Evolutionary conservation across 1,140 invertebrate species (phyloP), one percentile per base, ranked within the genome.

Genomic region (Pinna nobilis): DNA sequence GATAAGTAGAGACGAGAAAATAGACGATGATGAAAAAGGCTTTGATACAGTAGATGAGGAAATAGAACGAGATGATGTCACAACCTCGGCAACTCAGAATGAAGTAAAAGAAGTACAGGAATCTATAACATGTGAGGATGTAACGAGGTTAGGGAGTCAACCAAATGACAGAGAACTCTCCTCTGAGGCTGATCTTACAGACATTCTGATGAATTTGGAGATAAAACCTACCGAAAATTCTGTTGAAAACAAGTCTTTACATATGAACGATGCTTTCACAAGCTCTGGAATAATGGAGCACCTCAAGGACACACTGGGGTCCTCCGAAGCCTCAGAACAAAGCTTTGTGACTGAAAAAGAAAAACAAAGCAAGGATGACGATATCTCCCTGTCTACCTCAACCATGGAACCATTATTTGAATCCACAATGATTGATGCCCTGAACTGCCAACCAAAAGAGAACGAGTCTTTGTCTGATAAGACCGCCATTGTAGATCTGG

Each of bases 371-470:
- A 32, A 35, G 28, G 57, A 50, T 7, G 37, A 61, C 23, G 72
- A 74, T 61, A 37, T 69, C 13, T 69, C 59, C 35, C 57, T 74
- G 0, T 74, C 65, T 63, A 66, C 65, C 37, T 74, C 72, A 23
- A 63, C 60, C 18, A 55, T 50, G 30, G 72, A 68, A 49, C 73
- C 73, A 57, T 44, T 75, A 11, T 49, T 75, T 28, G 73, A 75
- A 57, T 75, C 73, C 7, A 75, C 73, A 39, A 57, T 68, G 37
- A 35, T 75, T 20, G 73, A 75, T 25, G 65, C 41, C 9, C 64
- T 61, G 18, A 49, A 51, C 28, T 70, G 51, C 35, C 50, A 63
- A 39, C n/a, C 49, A 15, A 18, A 30, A n/a, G 44, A 50, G 3
- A 51, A 33, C 25, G 35, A 66, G 5, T 33, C 32, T 3, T 51